Percentiles rank a stretch among this genome's conserved stretches.
These are phyloP conservation scores for Cricetomys ansorgei DNA, from an alignment of 2,113 vertebrate genomes.

Conservation along the genomic window DNA sequence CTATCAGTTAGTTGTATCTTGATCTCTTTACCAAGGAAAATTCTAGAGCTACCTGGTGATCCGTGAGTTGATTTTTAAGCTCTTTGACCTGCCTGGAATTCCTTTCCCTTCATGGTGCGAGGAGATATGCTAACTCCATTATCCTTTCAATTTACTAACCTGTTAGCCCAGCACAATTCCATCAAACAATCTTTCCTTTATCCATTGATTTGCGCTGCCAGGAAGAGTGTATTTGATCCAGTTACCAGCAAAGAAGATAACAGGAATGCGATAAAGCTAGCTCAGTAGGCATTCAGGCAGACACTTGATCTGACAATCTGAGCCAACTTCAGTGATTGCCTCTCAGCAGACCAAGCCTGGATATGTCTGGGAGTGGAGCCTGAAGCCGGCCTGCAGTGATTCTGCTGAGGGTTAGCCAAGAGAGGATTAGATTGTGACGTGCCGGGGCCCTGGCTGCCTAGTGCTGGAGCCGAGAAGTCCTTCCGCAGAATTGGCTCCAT, in stretches of 20 bases:
- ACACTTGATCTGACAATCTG: constrained; percentile 49
- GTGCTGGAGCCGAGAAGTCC: neutral
- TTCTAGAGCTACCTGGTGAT: neutral
- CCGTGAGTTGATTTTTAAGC: neutral
- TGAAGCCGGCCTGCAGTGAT: neutral
- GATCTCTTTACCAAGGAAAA: neutral
- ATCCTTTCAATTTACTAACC: neutral
- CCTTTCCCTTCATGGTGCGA: neutral
- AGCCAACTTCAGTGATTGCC: neutral
- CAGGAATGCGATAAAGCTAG: neutral
- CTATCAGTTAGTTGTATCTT: neutral
- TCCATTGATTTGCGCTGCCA: neutral
- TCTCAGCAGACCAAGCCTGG: neutral
- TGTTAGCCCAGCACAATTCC: neutral
- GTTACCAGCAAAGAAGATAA: neutral
- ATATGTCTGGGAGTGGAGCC: neutral
- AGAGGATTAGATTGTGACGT: neutral
- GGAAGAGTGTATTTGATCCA: neutral
- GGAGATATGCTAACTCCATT: neutral
- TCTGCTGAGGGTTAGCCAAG: neutral
- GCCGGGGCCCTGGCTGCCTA: neutral
- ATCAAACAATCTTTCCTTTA: constrained; percentile 19
- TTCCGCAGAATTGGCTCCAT: too few relatives aligned
- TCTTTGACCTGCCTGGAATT: neutral
- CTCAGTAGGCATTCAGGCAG: neutral